Evolutionary conservation across 2,113 vertebrate genomes (phyloP).

Genomic region (Miniopterus natalensis): DNA sequence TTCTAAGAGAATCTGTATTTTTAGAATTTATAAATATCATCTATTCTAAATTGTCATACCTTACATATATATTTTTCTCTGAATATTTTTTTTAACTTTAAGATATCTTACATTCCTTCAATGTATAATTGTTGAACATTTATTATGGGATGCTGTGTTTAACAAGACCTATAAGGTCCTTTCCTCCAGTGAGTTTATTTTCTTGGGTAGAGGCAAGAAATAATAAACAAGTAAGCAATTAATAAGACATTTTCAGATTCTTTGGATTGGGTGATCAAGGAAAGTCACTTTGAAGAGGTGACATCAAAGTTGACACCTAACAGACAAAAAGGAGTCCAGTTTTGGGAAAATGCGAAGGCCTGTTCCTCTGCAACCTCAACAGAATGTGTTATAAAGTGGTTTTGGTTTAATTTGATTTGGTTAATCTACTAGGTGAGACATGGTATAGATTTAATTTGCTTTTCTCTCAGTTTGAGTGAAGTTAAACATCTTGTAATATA

Average conservation of each 20-base stretch:
- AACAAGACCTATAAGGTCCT: background rate
- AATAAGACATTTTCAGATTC: background rate
- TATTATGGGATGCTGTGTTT: constrained; percentile 18
- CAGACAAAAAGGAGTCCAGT: background rate
- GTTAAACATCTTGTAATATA: constrained; percentile 5
- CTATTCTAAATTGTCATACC: constrained; percentile 29
- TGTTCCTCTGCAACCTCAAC: background rate
- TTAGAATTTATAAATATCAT: constrained; percentile 54
- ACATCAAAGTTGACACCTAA: background rate
- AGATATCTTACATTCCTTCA: background rate
- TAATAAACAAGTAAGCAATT: background rate
- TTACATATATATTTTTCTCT: constrained; percentile 9
- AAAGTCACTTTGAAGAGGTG: background rate
- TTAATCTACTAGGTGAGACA: background rate
- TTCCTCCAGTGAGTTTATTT: constrained; percentile 28
- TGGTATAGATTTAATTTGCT: constrained; percentile 8
- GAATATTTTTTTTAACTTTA: constrained; percentile 33
- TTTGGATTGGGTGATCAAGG: background rate
- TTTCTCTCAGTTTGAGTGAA: background rate
- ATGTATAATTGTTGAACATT: constrained; percentile 25
- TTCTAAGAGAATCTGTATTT: constrained; percentile 52
- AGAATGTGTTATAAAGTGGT: background rate
- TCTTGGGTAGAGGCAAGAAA: constrained; percentile 2
- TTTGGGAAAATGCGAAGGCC: background rate
- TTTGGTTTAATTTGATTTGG: constrained; percentile 7